Evolutionary conservation across 2,888 invertebrate species (phyloP), one percentile per base, ranked within the genome.

Genomic region (Erebia epiphron): DNA sequence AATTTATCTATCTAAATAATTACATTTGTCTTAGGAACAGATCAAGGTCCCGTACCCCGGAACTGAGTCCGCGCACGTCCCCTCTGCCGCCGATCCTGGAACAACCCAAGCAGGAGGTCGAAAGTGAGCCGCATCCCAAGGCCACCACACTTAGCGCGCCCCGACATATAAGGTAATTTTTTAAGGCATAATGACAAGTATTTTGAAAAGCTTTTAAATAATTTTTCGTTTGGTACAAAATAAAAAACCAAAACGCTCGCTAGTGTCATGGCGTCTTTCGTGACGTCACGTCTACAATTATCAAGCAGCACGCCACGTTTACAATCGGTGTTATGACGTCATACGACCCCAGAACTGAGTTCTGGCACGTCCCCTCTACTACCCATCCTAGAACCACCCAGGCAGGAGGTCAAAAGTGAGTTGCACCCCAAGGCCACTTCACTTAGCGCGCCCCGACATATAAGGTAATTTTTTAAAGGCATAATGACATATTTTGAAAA

Each of bases 341-440:
- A n/a, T n/a, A n/a, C n/a, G n/a, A 92, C 92, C 0, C 92, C 92
- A 0, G 90, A 90, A 5, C 35, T 86, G 1, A 90, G 90, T 64
- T 89, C 90, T 0, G 84, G 84, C 1, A 77, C 83, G 10, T 84
- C 87, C 0, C 83, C 86, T 0, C 76, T 92, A 7, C 80, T 85
- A 0, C 76, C 89, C 0, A 90, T 91, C 1, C 80, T 77, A 0
- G 92, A 91, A 54, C 85, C 79, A 54, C 88, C 90, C 0, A 78
- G 72, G 16, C 86, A 82, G 46, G 90, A 90, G 67, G 21, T 52
- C 0, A 84, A 82, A 0, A 83, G 83, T 49, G 86, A 85, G 54
- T 82, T 84, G 0, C 88, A 86, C 13, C 67, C 83, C 0, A 69
- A 50, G 0, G 75, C 71, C 0, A 79, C 82, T 0, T 67, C 77